Evolutionary conservation across 2,888 invertebrate species (phyloP), one percentile per base, ranked within the genome.

Genomic region (Eilema griseolum): DNA sequence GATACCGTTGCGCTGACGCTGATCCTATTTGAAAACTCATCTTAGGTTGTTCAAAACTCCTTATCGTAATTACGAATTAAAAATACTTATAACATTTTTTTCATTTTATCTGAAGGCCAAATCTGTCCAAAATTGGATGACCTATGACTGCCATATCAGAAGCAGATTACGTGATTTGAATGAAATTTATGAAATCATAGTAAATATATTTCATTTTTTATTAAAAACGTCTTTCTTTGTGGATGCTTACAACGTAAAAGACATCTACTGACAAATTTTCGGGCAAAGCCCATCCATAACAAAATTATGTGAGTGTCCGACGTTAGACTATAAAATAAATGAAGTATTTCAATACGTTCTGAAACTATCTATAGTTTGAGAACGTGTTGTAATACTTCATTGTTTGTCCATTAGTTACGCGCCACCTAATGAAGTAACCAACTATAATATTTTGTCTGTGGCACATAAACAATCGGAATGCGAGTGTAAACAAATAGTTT

Each of bases 371-470:
- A 23, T 14, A 37, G 23, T 41, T 41, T 24, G 3, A 41, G 11
- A 26, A 14, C 16, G 14, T 37, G 24, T 10, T 23, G 0, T 23
- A 52, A 14, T n/a, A 14, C n/a, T 31, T 56, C 23, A 65, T 65
- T 65, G n/a, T 16, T 52, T n/a, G 16, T 26, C 26, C 41, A 31
- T 52, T 14, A 31, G 64, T 23, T 65, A 31, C 28, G 11, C 31
- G 31, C 26, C 7, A 52, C 28, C 52, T 31, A 52, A 56, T 56
- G 52, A 65, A 52, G 31, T 56, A 52, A 52, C 52, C 8, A 28
- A 56, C 28, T 65, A 31, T 65, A 56, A 65, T 65, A 31, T 65
- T 52, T 52, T 52, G 64, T 59, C 16, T 59, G 14, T 59, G 11
- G 8, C 52, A n/a, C 26, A 59, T 26, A 59, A 59, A 59, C 26